These are phyloP conservation scores for Acyrthosiphon pisum DNA, from an alignment of 1,140 invertebrate genomes.

Conservation along the genomic window DNA sequence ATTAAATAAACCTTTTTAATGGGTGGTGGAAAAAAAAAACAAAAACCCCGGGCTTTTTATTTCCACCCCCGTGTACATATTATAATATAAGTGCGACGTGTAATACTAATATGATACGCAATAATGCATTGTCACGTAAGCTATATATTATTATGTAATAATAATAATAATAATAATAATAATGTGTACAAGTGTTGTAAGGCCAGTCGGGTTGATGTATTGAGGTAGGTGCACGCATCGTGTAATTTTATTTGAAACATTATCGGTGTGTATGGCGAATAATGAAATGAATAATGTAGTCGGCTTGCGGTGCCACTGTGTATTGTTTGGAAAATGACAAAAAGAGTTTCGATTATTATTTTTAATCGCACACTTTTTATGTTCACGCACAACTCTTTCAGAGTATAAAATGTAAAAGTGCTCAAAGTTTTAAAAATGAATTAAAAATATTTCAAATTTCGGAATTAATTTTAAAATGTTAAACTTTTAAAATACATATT, in stretches of 20 bases:
- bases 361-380: not conserved
- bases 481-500: not conserved
- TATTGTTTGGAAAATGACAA: not conserved
- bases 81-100: not conserved
- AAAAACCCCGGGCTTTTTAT: not conserved
- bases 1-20: not conserved
- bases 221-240: not conserved
- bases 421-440: not conserved
- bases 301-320: not conserved
- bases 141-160: too few relatives aligned
- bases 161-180: not conserved
- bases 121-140: not conserved
- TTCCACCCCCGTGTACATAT: not conserved
- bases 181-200: not conserved
- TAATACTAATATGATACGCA: not conserved
- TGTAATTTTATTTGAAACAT: not conserved
- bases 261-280: not conserved
- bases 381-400: not conserved
- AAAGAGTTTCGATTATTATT: not conserved
- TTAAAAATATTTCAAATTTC: too few relatives aligned
- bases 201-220: not conserved
- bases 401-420: not conserved
- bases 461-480: not conserved
- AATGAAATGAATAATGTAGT: not conserved
- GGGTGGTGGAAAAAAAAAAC: not conserved